Percentiles rank a stretch among this genome's conserved stretches.
These are phyloP conservation scores for Caenorhabditis becei DNA, from an alignment of 2,888 invertebrate species.

Conservation along the genomic window DNA sequence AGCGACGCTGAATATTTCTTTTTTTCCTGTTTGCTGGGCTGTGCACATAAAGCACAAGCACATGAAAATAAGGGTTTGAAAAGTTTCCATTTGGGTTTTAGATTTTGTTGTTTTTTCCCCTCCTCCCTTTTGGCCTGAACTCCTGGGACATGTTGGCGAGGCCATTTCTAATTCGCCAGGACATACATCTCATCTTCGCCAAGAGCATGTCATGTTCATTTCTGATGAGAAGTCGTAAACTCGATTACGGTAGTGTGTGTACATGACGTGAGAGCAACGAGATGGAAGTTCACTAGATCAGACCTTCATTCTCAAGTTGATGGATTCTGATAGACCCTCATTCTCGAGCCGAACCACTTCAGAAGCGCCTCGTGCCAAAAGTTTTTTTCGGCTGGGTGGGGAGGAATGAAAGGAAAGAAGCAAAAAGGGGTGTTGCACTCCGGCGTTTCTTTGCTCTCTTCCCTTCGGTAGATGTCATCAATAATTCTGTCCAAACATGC, in stretches of 20 bases:
- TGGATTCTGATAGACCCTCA: not conserved
- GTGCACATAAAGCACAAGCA: no score
- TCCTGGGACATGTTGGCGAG: no score
- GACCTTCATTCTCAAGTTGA: conserved; percentile 32
- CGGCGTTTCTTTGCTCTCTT: conserved; percentile 8
- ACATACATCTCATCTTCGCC: not conserved
- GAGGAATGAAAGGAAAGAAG: not conserved
- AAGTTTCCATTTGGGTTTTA: conserved; percentile 1
- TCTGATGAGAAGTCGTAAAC: conserved; percentile 43
- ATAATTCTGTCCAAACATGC: conserved; percentile 64
- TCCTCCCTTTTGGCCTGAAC: not conserved
- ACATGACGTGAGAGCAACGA: conserved; percentile 14
- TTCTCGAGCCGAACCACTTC: conserved; percentile 27
- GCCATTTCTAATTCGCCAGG: not conserved
- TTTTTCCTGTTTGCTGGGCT: conserved; percentile 11
- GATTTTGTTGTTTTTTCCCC: not conserved
- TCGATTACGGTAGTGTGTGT: conserved; percentile 39
- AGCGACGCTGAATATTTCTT: conserved; percentile 23
- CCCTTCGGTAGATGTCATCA: conserved; percentile 60
- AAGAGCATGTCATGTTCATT: conserved; percentile 40
- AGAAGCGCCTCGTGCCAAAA: conserved; percentile 31
- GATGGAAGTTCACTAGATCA: conserved; percentile 46
- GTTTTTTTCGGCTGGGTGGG: conserved; percentile 3
- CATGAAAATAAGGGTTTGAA: no score
- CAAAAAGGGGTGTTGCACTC: conserved; percentile 35